Base-by-base conservation (phyloP, 2,113 vertebrate species). In the Cyanoliseus patagonus region DNA sequence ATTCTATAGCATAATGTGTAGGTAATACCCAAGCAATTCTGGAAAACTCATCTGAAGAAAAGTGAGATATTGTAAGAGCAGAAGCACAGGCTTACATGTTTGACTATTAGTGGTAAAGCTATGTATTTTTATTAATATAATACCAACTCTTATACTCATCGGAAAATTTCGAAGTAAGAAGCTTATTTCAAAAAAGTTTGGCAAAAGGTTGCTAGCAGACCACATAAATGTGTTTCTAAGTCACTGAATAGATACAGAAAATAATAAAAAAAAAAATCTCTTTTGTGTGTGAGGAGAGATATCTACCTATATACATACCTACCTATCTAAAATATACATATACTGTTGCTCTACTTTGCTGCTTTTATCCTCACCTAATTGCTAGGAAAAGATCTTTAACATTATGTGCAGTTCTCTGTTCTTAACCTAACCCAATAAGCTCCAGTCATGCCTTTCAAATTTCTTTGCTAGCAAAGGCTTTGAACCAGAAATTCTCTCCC, bases 401-500 rank as follows among this genome's bases (percentile, higher is more conserved):
- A 7, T 22, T 52, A 61, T 47, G 24, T 35, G 31, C 55, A 83
- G 47, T 47, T 20, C 51, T 91, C 61, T 67, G 44, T 88, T 94
- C 76, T 74, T 46, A 78, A 59, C n/a, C 64, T 57, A 62, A 35
- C 23, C 14, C 55, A 46, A 44, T 68, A 55, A 68, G 42, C 18
- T 91, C 27, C 61, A 84, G 68, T 72, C 52, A 37, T n/a, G 39
- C 33, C 42, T 94, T 82, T 92, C 51, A 75, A 17, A 78, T 88
- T 63, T 69, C 68, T 88, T 59, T 72, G 11, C 55, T 72, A 35
- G 46, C 17, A 74, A 83, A 92, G 41, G 25, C 63, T 63, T 33
- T 85, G 74, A 76, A 81, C 69, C 93, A 95, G 59, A 86, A 92
- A 78, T 79, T 55, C 14, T 92, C 31, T 89, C 83, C 64, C 80